phyloP scores from a whole-genome alignment of 2,888 invertebrate species.

The Omphaloscelis lunosa region DNA sequence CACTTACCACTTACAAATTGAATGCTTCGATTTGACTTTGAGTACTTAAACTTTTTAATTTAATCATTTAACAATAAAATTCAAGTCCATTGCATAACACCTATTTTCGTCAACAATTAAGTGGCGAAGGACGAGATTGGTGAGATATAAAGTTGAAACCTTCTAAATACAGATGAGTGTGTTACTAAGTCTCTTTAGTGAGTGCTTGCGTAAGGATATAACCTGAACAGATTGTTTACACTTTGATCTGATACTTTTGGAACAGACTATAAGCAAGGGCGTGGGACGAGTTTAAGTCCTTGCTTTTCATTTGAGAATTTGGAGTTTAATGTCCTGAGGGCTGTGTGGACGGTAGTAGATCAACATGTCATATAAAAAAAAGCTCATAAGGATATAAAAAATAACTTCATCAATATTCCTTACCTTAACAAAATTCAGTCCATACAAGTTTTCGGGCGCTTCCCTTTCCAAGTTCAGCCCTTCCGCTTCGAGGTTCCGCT shows the following conservation, averaged over 20 bases:
- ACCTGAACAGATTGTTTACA: not conserved
- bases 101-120: too few relatives aligned
- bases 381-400: not conserved
- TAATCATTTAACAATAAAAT: not conserved
- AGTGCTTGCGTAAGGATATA: too few relatives aligned
- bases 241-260: not conserved
- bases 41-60: not conserved
- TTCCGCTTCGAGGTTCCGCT: conserved; percentile 93
- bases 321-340: not conserved
- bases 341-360: not conserved
- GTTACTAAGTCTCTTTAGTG: too few relatives aligned
- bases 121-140: too few relatives aligned
- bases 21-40: not conserved
- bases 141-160: too few relatives aligned
- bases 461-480: conserved; percentile 94
- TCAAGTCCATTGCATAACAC: too few relatives aligned
- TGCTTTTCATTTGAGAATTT: not conserved
- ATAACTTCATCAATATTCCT: not conserved
- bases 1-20: not conserved
- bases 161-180: too few relatives aligned
- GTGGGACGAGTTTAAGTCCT: not conserved
- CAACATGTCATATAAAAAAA: not conserved
- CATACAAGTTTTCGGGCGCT: conserved; percentile 90
- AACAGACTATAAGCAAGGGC: not conserved
- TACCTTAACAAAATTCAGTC: conserved; percentile 95